Conservation (phyloP, 2,888 invertebrate genomes). For the Xestia xanthographa region DNA sequence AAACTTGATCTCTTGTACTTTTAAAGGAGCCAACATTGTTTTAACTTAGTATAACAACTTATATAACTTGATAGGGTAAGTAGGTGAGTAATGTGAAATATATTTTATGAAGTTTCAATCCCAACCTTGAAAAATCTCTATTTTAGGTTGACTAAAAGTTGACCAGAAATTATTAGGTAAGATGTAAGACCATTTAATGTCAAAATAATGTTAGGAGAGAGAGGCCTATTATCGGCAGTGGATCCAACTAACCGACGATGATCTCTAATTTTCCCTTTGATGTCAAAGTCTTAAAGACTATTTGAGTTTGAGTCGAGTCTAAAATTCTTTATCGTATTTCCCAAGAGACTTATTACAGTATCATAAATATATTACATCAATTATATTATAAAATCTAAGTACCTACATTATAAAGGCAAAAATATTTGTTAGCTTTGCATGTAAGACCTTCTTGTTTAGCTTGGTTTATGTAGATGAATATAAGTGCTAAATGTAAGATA, state of each 20-base stretch:
- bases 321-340: constrained; percentile 51
- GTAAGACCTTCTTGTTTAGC: constrained; percentile 68
- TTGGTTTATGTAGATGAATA: constrained; percentile 69
- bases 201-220: constrained; percentile 56
- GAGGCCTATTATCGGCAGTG: constrained; percentile 56
- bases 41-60: constrained; percentile 50
- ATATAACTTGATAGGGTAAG: constrained; percentile 37
- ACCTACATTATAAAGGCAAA: constrained; percentile 59
- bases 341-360: constrained; percentile 65
- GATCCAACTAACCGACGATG: constrained; percentile 38
- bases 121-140: constrained; percentile 50
- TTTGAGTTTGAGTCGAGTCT: constrained; percentile 45
- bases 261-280: constrained; percentile 51
- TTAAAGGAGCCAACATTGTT: constrained; percentile 60
- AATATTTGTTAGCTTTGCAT: constrained; percentile 70
- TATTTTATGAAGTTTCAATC: constrained; percentile 55
- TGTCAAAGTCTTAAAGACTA: constrained; percentile 67
- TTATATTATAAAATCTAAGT: constrained; percentile 47
- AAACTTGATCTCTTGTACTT: constrained; percentile 60
- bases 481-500: constrained; percentile 75
- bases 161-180: constrained; percentile 63
- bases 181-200: constrained; percentile 55
- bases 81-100: constrained; percentile 50
- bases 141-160: constrained; percentile 67
- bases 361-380: constrained; percentile 57